Evolutionary conservation across 2,113 vertebrate species (phyloP).

Genomic region (Phoenicopterus ruber): DNA sequence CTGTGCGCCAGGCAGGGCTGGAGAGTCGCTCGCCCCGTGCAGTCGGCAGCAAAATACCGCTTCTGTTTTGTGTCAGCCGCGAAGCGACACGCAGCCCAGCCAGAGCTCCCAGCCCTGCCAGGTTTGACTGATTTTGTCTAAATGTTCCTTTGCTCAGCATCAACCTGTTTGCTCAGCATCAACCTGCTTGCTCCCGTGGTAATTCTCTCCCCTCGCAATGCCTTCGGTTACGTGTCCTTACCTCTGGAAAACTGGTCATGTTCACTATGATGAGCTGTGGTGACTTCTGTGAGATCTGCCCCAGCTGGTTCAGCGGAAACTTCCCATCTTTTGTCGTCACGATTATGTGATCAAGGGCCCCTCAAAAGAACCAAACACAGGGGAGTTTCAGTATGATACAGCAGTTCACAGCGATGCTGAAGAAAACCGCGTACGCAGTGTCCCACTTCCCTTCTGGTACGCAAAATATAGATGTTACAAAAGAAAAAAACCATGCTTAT

Average conservation of each 20-base stretch:
- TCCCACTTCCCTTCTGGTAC: not conserved
- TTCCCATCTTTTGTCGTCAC: slow-evolving; percentile 89
- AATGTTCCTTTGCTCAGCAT: not conserved
- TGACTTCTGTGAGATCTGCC: slow-evolving; percentile 93
- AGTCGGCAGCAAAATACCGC: not conserved
- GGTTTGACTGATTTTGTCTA: not conserved
- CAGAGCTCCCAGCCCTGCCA: not conserved
- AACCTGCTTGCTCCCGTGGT: not conserved
- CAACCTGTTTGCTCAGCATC: not conserved
- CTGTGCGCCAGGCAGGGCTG: not conserved
- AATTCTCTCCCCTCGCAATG: not conserved
- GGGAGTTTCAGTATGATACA: not conserved
- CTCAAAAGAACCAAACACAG: slow-evolving; percentile 68
- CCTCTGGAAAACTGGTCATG: slow-evolving; percentile 93
- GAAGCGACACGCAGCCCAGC: not conserved
- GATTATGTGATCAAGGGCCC: slow-evolving; percentile 88
- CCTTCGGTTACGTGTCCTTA: slow-evolving; percentile 51
- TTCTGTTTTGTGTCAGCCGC: not conserved
- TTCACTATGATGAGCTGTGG: slow-evolving; percentile 89
- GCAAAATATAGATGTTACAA: not conserved
- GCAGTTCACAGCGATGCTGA: not conserved
- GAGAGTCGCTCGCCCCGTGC: not conserved
- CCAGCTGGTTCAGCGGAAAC: slow-evolving; percentile 93
- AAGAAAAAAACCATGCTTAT: not conserved
- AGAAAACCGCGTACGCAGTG: rapidly evolving